phyloP scores from a whole-genome alignment of 2,797 vertebrate species.

The Tragelaphus eurycerus region DNA sequence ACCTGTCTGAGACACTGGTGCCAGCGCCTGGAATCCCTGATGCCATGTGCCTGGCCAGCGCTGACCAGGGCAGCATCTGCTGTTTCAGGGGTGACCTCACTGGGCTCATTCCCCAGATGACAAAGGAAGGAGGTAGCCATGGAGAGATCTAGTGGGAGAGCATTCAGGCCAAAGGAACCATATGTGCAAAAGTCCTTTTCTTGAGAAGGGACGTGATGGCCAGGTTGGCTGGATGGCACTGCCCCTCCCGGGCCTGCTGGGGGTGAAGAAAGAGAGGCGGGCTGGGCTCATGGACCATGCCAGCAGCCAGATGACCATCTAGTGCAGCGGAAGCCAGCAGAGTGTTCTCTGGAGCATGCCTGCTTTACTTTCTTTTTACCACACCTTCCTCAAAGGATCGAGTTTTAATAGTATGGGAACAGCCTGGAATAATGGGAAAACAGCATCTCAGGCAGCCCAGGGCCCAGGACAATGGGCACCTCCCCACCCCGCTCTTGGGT shows the following conservation, averaged over 20 bases:
- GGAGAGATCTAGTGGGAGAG: not conserved
- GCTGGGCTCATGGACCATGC: not conserved
- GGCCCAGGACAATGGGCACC: not conserved
- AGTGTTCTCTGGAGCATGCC: not conserved
- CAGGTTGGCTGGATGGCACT: not conserved
- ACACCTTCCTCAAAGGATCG: not conserved
- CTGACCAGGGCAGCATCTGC: not conserved
- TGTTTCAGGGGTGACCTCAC: fast-evolving
- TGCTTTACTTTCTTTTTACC: not conserved
- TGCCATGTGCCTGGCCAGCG: fast-evolving
- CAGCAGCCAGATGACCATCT: not conserved
- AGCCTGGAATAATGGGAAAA: not conserved
- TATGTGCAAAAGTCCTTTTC: not conserved
- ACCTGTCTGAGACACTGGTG: not conserved
- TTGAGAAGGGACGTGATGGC: not conserved
- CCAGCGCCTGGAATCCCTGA: fast-evolving
- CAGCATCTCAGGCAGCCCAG: not conserved
- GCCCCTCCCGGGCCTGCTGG: not conserved
- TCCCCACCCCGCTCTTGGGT: not conserved
- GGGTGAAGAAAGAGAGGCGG: not conserved
- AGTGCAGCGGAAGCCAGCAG: not conserved
- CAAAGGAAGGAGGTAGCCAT: not conserved
- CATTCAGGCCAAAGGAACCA: not conserved
- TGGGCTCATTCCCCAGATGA: not conserved
- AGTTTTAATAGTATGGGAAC: not conserved